Base-by-base conservation (phyloP, 2,797 vertebrate species). In the Clamator glandarius region DNA sequence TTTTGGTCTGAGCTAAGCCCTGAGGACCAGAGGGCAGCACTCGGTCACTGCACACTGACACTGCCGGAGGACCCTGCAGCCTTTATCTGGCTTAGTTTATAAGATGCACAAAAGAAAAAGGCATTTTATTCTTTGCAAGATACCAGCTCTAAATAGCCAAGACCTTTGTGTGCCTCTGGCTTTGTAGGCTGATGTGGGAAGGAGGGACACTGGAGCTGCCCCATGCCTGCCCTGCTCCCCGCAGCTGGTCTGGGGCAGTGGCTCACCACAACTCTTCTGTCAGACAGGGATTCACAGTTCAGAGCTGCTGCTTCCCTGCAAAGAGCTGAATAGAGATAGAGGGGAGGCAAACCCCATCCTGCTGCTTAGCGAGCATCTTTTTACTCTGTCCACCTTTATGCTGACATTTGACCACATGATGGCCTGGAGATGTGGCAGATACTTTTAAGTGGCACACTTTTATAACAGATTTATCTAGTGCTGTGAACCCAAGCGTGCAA, bases 361-460 rank as follows among this genome's bases (percentile, higher is more conserved):
- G 6, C 61, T 74, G 25, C 57, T 73, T 64, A 26, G 41, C 31
- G 31, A 91, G 41, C 82, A 52, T 59, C 36, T 66, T 82, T 64
- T 79, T 68, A 23, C 28, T 86, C 54, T 5, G 1, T 21, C 50
- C 0, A 1, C 0, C 0, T 59, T 67, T 28, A 61, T 81, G 74
- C 57, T 67, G 84, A 11, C 0, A 1, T 8, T 35, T 70, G 85
- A 13, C 74, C 69, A 51, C 67, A 7, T 8, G 73, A 54, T 66
- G 59, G 48, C 31, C 84, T 5, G 3, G 58, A 69, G 89, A 19
- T 33, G 28, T 70, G 81, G n/a, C 67, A 87, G 91, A 26, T 4
- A 17, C 4, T 0, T 44, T 66, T 57, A 54, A 64, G 48, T 24
- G 70, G 41, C 75, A 83, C 28, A 3, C 18, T 80, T 80, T 58